Conservation (phyloP, 2,888 invertebrate species). For the Galeruca laticollis region DNA sequence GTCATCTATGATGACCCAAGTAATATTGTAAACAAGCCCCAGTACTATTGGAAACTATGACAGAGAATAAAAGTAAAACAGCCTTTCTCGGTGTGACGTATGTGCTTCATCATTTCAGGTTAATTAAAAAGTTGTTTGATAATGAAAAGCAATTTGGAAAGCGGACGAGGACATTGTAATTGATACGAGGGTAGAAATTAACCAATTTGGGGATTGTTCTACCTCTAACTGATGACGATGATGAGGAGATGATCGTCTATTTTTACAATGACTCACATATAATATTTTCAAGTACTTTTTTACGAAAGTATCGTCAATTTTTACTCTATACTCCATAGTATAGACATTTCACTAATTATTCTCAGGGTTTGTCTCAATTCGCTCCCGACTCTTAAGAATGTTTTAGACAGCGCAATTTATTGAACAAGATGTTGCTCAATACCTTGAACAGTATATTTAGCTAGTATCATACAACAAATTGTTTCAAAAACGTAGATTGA, state of each 20-base stretch:
- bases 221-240: conserved; percentile 25
- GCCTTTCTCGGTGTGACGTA: conserved; percentile 25
- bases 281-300: not conserved
- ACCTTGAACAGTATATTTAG: too few relatives aligned
- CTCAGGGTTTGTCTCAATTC: too few relatives aligned
- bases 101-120: conserved; percentile 49
- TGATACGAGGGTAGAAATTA: conserved; percentile 42
- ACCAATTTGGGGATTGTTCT: conserved; percentile 38
- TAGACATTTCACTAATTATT: too few relatives aligned
- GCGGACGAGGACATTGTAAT: conserved; percentile 34
- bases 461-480: too few relatives aligned
- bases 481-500: too few relatives aligned
- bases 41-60: not conserved
- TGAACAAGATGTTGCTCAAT: too few relatives aligned
- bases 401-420: too few relatives aligned
- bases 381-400: too few relatives aligned
- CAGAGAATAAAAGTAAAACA: not conserved
- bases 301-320: too few relatives aligned
- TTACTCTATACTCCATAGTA: too few relatives aligned
- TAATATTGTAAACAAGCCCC: not conserved
- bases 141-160: conserved; percentile 42
- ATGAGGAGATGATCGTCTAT: too few relatives aligned
- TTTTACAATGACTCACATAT: conserved; percentile 1
- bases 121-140: conserved; percentile 48
- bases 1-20: not conserved